Conservation (phyloP, 2,113 vertebrate genomes). For the Dinomys branickii region DNA sequence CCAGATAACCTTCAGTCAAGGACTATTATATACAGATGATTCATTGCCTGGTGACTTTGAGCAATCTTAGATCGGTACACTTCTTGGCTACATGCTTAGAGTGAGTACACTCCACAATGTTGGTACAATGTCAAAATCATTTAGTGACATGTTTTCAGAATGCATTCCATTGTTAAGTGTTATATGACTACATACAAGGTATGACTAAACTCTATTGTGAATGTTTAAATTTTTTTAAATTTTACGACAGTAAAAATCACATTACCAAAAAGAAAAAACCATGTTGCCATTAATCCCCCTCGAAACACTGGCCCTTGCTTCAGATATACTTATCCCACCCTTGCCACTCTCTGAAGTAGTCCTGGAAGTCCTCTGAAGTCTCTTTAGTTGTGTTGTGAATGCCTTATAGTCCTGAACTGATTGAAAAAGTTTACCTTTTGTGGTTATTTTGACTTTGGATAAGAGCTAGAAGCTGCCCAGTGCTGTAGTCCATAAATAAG, state of each 20-base stretch:
- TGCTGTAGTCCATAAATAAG: background rate
- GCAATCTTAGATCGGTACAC: background rate
- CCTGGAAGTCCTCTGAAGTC: background rate
- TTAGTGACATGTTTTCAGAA: background rate
- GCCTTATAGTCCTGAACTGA: background rate
- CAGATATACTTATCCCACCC: background rate
- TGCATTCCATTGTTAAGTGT: background rate
- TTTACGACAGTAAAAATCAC: background rate
- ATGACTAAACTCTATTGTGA: background rate
- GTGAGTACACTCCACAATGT: no score
- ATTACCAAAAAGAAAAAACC: background rate
- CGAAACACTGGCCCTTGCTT: background rate
- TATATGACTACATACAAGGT: background rate
- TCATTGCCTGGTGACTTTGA: no score
- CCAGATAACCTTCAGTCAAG: background rate
- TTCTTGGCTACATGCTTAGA: background rate
- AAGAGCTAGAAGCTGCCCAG: background rate
- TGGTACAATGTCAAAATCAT: background rate
- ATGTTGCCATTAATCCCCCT: background rate
- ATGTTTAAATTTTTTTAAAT: background rate
- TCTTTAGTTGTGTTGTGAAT: background rate
- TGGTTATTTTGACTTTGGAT: background rate
- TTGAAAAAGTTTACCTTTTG: background rate
- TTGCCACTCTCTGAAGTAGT: background rate
- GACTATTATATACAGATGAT: background rate